Evolutionary conservation across 2,113 vertebrate species (phyloP).

Genomic region (Stomatorhinus ivindoensis): DNA sequence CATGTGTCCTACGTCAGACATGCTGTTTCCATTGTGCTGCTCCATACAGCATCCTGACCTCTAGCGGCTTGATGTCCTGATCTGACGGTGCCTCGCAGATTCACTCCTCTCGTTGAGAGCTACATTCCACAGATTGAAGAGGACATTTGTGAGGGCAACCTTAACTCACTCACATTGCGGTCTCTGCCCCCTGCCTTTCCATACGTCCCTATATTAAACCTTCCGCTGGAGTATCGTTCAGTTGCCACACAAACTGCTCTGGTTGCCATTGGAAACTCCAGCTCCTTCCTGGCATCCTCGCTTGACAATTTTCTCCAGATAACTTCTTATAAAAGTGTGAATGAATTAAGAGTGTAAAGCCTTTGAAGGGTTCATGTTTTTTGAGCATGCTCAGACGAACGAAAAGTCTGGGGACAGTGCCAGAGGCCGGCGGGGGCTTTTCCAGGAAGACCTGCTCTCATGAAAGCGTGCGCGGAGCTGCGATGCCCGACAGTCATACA

Average conservation of each 20-base stretch:
- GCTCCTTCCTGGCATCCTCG: not conserved
- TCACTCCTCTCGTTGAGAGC: not conserved
- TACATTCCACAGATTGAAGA: not conserved
- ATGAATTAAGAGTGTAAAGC: not conserved
- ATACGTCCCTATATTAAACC: not conserved
- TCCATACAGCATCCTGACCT: not conserved
- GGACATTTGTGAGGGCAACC: not conserved
- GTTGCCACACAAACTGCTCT: not conserved
- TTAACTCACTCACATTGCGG: not conserved
- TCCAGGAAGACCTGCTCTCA: not conserved
- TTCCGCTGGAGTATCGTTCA: not conserved
- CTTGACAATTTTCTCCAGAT: not conserved
- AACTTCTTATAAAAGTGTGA: not conserved
- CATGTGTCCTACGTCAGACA: not conserved
- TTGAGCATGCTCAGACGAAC: not conserved
- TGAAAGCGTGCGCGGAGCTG: not conserved
- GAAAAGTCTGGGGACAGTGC: not conserved
- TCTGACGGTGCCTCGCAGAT: not conserved
- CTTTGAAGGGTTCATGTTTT: not conserved
- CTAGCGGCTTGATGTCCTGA: not conserved
- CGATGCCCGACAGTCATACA: not conserved
- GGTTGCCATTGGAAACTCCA: not conserved
- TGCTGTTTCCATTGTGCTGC: not conserved
- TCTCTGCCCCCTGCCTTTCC: not conserved
- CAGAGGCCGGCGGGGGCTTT: not conserved